Evolutionary conservation across 2,797 vertebrate genomes (phyloP), one percentile per base, ranked within the genome.

Genomic region (Vultur gryphus): DNA sequence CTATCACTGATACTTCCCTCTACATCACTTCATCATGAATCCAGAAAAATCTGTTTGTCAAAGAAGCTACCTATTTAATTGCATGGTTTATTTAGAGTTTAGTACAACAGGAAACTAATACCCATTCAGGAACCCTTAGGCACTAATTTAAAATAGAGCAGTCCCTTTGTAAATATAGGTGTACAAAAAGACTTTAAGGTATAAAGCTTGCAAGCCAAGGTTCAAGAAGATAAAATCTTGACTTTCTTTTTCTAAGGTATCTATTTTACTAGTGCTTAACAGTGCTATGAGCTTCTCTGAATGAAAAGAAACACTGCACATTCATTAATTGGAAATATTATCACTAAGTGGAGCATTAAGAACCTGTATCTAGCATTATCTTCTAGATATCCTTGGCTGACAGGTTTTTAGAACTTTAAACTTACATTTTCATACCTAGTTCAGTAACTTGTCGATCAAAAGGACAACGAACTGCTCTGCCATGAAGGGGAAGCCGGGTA

Each of bases 371-470:
- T 29, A 49, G 6, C 7, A 29, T 6, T 86, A 41, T 21, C 5
- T 59, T 71, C 28, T 23, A 41, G 18, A 61, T 37, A 64, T 13
- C 21, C 33, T 73, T 33, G 10, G 26, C 23, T 75, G 31, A 12
- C 5, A 65, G 4, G 9, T n/a, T 77, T 81, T n/a, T 71, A 81
- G n/a, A 81, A 71, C 10, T 23, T 64, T 13, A 79, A 13, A 52
- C 5, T 19, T 66, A 35, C 2, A 8, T 76, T 67, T 80, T 48
- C 98, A 98, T 97, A 99, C 99, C 99, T 97, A 99, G 97, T 83
- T 99, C 99, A 17, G 99, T 99, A 96, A 99, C 99, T 97, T 99
- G 99, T 86, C 99, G 98, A 98, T 99, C 99, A 84, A 99, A 99
- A 79, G 99, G 99, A 97, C 99, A 99, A 91, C 99, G 99, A 79